Evolutionary conservation across 2,113 vertebrate species (phyloP).

Genomic region (Hippocampus guttulatus): DNA sequence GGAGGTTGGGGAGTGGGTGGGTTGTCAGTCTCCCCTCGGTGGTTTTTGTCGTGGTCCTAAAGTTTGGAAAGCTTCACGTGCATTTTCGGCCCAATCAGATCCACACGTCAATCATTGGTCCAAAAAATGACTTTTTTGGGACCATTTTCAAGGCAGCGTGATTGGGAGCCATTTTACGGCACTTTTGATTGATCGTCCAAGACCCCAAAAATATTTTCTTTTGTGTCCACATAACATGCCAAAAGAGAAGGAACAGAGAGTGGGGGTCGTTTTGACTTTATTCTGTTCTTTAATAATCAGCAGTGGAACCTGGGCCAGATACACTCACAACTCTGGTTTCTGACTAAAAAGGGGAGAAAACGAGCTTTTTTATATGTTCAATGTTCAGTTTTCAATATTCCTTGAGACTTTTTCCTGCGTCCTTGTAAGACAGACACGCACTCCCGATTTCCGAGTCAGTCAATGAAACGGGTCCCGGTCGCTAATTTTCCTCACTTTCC

Average conservation of each 20-base stretch:
- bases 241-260: background rate
- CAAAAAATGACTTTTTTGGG: too few species aligned
- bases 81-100: background rate
- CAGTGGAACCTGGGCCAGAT: background rate
- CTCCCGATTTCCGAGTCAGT: too few species aligned
- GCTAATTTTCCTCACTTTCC: too few species aligned
- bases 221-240: background rate
- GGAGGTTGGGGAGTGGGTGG: too few species aligned
- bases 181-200: background rate
- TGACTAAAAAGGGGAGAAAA: background rate
- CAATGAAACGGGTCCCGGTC: too few species aligned
- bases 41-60: slow-evolving; percentile 1
- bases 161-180: background rate
- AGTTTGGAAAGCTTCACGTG: background rate
- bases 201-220: background rate
- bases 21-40: background rate
- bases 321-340: background rate
- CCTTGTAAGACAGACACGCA: too few species aligned
- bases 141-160: too few species aligned
- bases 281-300: background rate
- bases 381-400: too few species aligned
- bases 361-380: too few species aligned
- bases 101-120: background rate
- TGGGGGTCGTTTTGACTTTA: background rate
- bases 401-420: too few species aligned